These are phyloP conservation scores for Mimachlamys varia DNA, from an alignment of 2,888 invertebrate genomes.

Conservation along the genomic window DNA sequence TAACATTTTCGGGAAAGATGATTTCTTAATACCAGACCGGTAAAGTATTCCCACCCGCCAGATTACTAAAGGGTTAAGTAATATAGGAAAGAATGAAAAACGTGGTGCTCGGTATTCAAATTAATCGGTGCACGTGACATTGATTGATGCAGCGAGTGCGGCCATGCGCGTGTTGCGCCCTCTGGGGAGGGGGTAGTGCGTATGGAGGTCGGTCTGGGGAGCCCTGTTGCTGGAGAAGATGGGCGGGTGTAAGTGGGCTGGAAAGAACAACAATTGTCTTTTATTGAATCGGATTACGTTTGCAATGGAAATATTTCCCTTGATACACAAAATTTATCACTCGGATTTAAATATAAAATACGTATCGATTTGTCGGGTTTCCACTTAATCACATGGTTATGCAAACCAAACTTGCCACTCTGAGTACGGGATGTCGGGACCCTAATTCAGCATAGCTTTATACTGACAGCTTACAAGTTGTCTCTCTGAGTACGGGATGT, in stretches of 20 bases:
- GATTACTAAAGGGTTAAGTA: background rate
- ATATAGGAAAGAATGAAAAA: background rate
- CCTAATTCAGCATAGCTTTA: too few relatives aligned
- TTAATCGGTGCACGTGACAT: background rate
- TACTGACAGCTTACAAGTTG: too few relatives aligned
- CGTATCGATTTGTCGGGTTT: constrained; percentile 13
- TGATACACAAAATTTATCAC: constrained; percentile 5
- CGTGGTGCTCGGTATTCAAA: background rate
- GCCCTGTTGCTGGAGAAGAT: background rate
- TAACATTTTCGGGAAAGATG: background rate
- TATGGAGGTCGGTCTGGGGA: background rate
- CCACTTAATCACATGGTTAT: background rate
- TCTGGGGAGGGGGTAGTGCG: background rate
- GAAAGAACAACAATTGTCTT: background rate
- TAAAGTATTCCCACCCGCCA: background rate
- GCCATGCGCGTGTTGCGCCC: background rate
- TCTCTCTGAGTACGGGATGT: too few relatives aligned
- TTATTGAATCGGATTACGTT: constrained; percentile 11
- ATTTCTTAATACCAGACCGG: background rate
- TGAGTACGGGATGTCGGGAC: too few relatives aligned
- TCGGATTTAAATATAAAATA: constrained; percentile 29
- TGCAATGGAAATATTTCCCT: background rate
- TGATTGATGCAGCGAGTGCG: background rate
- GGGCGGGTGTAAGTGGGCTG: background rate
- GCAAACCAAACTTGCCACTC: background rate